Conservation (phyloP, 2,797 vertebrate species). For the Hybognathus amarus region DNA sequence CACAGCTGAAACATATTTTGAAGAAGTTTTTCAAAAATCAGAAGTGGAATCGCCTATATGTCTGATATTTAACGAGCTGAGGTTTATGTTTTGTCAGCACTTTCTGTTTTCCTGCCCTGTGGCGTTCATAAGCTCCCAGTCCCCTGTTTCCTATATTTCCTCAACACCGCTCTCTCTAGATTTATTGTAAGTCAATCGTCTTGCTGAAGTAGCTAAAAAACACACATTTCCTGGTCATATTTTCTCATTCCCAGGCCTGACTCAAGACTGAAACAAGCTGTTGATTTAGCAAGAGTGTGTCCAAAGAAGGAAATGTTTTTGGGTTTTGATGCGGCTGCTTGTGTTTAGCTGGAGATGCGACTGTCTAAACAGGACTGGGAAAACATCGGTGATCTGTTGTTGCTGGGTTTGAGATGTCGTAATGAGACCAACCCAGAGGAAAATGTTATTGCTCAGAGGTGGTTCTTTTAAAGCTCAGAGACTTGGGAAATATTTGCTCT, state of each 20-base stretch:
- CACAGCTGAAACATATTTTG: neutral
- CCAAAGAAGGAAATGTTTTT: conserved; percentile 2
- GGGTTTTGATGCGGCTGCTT: neutral
- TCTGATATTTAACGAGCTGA: neutral
- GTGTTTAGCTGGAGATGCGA: neutral
- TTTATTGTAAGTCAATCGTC: neutral
- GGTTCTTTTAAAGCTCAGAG: neutral
- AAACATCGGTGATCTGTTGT: neutral
- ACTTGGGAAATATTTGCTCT: neutral
- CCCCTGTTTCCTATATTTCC: neutral
- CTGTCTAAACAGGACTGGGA: neutral
- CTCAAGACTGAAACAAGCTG: neutral
- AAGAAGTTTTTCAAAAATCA: neutral
- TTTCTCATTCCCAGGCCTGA: neutral
- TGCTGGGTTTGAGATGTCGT: neutral
- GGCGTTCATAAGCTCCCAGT: neutral
- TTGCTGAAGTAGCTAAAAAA: conserved; percentile 8
- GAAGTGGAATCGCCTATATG: neutral
- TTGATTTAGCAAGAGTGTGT: neutral
- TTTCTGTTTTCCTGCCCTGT: neutral
- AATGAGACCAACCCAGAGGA: neutral
- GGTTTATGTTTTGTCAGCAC: conserved; percentile 5
- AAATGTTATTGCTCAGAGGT: neutral
- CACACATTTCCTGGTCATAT: neutral
- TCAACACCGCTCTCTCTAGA: conserved; percentile 8